A percentile compares a stretch with the other conserved stretches of the same genome.
phyloP scores from a whole-genome alignment of 1,140 invertebrate species.

The Hirudo medicinalis region DNA sequence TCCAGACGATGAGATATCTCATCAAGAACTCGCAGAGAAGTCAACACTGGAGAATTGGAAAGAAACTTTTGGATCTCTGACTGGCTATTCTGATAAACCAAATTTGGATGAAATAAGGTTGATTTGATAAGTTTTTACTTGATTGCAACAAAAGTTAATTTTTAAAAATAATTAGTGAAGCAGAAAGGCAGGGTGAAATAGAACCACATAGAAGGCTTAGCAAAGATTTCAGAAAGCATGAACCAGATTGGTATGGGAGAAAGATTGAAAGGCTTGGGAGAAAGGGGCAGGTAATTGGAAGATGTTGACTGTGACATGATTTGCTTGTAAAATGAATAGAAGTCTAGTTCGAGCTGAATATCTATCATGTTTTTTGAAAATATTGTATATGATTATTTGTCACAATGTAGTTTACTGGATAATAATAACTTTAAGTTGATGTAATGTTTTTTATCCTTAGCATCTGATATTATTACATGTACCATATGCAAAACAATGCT shows the following conservation, averaged over 20 bases:
- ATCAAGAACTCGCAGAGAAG: too few relatives aligned
- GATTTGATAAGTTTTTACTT: too few relatives aligned
- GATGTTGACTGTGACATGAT: neutral
- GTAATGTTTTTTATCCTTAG: neutral
- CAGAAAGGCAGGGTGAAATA: conserved; percentile 17
- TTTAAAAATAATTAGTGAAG: neutral
- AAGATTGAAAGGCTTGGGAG: conserved; percentile 19
- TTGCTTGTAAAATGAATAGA: neutral
- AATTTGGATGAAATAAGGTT: too few relatives aligned
- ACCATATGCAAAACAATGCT: neutral
- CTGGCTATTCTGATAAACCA: too few relatives aligned
- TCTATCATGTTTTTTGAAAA: neutral
- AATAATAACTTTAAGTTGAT: conserved; percentile 1
- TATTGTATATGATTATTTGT: too few relatives aligned
- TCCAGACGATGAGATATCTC: too few relatives aligned
- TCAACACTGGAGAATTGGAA: too few relatives aligned
- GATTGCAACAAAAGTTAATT: neutral
- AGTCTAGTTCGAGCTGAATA: too few relatives aligned
- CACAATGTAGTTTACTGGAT: neutral
- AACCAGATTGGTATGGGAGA: conserved; percentile 21
- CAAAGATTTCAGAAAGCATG: conserved; percentile 7
- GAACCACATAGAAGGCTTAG: conserved; percentile 17
- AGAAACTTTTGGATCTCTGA: too few relatives aligned
- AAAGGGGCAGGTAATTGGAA: conserved; percentile 15
- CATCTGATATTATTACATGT: neutral